phyloP scores from a whole-genome alignment of 2,888 invertebrate species.

The Cheilosia pagana region DNA sequence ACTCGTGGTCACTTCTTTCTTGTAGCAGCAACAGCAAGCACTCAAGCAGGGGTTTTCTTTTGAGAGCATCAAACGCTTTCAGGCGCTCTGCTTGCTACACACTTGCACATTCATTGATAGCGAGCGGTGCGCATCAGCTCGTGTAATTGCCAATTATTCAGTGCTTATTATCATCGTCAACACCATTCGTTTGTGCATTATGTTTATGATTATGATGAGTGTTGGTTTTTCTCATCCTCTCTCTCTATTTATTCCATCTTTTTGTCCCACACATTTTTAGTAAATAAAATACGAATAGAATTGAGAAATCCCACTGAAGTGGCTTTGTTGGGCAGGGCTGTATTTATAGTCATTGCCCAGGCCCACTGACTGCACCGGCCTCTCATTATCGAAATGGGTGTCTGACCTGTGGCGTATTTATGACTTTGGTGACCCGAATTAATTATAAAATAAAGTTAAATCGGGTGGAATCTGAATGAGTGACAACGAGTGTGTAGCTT shows the following conservation, averaged over 20 bases:
- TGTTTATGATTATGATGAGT: slow-evolving; percentile 4
- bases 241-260: not conserved
- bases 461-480: slow-evolving; percentile 33
- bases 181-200: slow-evolving; percentile 23
- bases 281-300: no score
- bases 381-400: slow-evolving; percentile 46
- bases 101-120: slow-evolving; percentile 4
- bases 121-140: slow-evolving; percentile 7
- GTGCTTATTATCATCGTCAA: slow-evolving; percentile 24
- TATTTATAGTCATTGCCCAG: not conserved
- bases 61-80: no score
- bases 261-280: no score
- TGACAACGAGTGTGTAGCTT: slow-evolving; percentile 17
- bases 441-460: slow-evolving; percentile 56
- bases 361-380: not conserved
- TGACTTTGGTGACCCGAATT: slow-evolving; percentile 56
- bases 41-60: not conserved
- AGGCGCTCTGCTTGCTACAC: no score
- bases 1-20: not conserved
- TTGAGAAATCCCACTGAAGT: not conserved
- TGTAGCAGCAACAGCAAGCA: no score
- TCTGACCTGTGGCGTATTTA: slow-evolving; percentile 36
- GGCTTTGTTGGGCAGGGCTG: not conserved
- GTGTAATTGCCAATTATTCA: slow-evolving; percentile 50
- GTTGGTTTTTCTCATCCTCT: slow-evolving; percentile 29